phyloP scores from a whole-genome alignment of 2,797 vertebrate genomes.

The Artibeus lituratus region DNA sequence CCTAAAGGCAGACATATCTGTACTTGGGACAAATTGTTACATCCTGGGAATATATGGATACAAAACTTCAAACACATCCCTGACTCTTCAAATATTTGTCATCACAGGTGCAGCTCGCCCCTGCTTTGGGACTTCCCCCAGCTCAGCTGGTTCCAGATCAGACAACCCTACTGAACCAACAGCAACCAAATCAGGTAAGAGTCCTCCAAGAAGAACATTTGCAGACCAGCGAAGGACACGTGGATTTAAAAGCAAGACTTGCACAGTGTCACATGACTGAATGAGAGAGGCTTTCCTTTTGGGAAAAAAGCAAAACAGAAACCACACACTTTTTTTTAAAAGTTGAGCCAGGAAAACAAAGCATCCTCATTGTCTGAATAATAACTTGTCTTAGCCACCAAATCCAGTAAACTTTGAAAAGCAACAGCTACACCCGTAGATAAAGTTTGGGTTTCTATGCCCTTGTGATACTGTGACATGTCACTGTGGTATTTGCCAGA shows the following conservation, averaged over 20 bases:
- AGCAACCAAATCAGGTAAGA: constrained; percentile 56
- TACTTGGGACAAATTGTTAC: background rate
- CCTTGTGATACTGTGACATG: background rate
- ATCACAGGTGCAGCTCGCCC: constrained; percentile 49
- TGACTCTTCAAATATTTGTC: constrained; percentile 9
- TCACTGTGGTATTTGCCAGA: background rate
- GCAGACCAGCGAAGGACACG: background rate
- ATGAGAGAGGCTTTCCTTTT: background rate
- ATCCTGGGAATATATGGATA: background rate
- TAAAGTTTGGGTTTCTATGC: background rate
- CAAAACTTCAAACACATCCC: background rate
- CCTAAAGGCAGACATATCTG: background rate
- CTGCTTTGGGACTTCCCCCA: constrained; percentile 9
- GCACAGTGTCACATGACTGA: background rate
- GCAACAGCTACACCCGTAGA: background rate
- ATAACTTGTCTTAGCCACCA: background rate
- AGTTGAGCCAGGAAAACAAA: background rate
- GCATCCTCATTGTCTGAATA: background rate
- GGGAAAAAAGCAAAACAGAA: background rate
- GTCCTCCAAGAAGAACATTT: background rate
- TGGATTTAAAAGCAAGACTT: background rate
- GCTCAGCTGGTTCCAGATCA: constrained; percentile 60
- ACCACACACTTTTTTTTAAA: background rate
- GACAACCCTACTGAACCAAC: background rate
- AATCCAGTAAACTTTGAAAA: constrained; percentile 1